Evolutionary conservation across 2,888 invertebrate genomes (phyloP), one percentile per base, ranked within the genome.

Genomic region (Lithosia quadra): DNA sequence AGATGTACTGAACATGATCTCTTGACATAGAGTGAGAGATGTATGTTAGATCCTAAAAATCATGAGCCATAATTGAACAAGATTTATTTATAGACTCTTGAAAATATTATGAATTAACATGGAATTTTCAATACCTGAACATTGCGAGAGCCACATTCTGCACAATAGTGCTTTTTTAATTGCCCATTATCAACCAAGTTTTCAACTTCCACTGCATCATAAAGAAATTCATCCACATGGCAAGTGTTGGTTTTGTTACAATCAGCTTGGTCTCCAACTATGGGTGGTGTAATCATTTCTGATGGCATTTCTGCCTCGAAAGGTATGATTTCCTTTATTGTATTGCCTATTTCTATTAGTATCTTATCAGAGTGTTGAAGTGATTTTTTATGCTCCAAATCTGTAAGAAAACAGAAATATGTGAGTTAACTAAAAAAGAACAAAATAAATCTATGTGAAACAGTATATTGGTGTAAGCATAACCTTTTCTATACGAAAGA

Each of bases 211-310:
- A 95, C 94, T 72, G 97, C 96, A 78, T 96, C 96, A 91, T 96
- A 97, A 0, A 97, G 92, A 84, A 97, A 97, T 57, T 96, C 96
- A 90, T 97, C 97, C 0, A 97, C 94, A 87, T 97, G 96, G 18
- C 95, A 90, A 3, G 96, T 96, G 65, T 95, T 95, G 3, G 86
- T 80, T 28, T 91, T 88, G 73, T 93, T 92, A 77, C 96, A 96
- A 81, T 96, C 96, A 13, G 96, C 89, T 86, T 95, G 95, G 64
- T 92, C 90, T 9, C 95, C 95, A 43, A 91, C 84, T 22, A 78
- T 86, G 18, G 95, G 95, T 56, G 94, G 92, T 55, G 81, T 79
- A 74, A 93, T 94, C 11, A 74, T 89, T 83, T 95, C 95, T 0
- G 92, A 85, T 28, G 87, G 75, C 88, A 95, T 87, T 79, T 93